Evolutionary conservation across 2,888 invertebrate species (phyloP).

Genomic region (Sinelater perroti): DNA sequence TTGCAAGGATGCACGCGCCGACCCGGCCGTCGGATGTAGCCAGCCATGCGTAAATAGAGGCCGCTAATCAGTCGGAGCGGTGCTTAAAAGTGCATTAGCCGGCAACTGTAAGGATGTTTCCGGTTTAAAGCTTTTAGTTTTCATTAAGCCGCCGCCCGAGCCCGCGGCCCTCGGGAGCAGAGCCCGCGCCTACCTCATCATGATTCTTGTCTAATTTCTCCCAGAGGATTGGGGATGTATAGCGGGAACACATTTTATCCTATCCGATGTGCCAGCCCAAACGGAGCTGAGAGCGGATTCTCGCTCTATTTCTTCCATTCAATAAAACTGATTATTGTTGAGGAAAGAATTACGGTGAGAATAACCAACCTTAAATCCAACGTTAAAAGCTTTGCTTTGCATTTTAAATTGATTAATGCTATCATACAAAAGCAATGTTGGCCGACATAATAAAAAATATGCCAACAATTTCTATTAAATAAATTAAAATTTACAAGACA

Average conservation of each 20-base stretch:
- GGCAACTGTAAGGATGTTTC: conserved; percentile 19
- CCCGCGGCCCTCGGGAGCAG: conserved; percentile 17
- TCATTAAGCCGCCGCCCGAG: conserved; percentile 22
- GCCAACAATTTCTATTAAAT: too few relatives aligned
- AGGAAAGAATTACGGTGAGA: too few relatives aligned
- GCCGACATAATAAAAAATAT: too few relatives aligned
- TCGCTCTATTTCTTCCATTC: too few relatives aligned
- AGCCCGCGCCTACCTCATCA: conserved; percentile 26
- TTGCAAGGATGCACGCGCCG: conserved; percentile 10
- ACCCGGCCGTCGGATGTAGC: background rate
- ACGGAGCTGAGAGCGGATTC: too few relatives aligned
- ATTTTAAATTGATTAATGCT: too few relatives aligned
- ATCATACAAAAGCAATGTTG: too few relatives aligned
- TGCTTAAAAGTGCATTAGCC: conserved; percentile 30
- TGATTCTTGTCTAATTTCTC: conserved; percentile 35
- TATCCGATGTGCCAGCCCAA: conserved; percentile 19
- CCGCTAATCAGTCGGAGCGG: conserved; percentile 11
- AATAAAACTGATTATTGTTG: too few relatives aligned
- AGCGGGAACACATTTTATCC: conserved; percentile 24
- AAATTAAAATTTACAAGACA: too few relatives aligned
- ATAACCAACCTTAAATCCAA: too few relatives aligned
- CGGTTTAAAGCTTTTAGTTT: conserved; percentile 32
- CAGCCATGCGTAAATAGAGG: conserved; percentile 10
- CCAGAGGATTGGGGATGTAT: conserved; percentile 23
- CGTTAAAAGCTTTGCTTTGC: too few relatives aligned